Base-by-base conservation (phyloP, 1,140 invertebrate genomes). In the Nebria ingens region DNA sequence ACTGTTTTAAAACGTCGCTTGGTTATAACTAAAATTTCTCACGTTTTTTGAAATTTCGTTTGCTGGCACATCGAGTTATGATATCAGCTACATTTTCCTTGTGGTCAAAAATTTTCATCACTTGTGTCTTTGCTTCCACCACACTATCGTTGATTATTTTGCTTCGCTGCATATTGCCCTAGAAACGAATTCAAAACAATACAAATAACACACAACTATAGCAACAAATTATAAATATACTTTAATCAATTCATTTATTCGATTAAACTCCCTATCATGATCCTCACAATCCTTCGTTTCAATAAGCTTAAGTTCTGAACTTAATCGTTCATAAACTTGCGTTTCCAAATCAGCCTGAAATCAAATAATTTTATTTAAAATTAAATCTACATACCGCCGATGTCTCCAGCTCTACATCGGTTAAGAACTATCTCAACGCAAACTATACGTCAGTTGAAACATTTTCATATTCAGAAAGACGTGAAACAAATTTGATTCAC, bases 141-240 rank as follows among this genome's bases (percentile, higher is more conserved):
- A 97, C 86, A 57, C 93, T 92, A 71, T 97, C 93, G 53, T 86
- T 86, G 25, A 96, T 89, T 42, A 96, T 85, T 77, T 87, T 91
- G 69, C 91, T 93, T 49, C 94, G 79, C 73, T 98, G 94, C 66
- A 96, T 87, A 72, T 97, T 97, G 29, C 91, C 93, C 86, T 92
- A 71, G 54, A 77, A 72, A 58, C 60, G 63, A n/a, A n/a, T n/a
- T n/a, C n/a, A n/a, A n/a, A n/a, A n/a, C n/a, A n/a, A 62, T 13
- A 56, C 29, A 22, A 38, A 52, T 52, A 57, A 59, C 52, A 57
- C 56, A 17, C 29, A 56, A 56, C 20, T 25, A 58, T 64, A 71
- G 69, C 19, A 53, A 19, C 52, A 56, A 20, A 56, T 1, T 57
- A 59, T 53, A 56, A 12, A 45, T 52, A 45, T 56, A 85, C 84